A percentile compares a stretch with the other conserved stretches of the same genome.
These are phyloP conservation scores for Aspiorhynchus laticeps DNA, from an alignment of 2,113 vertebrate species.

Conservation along the genomic window DNA sequence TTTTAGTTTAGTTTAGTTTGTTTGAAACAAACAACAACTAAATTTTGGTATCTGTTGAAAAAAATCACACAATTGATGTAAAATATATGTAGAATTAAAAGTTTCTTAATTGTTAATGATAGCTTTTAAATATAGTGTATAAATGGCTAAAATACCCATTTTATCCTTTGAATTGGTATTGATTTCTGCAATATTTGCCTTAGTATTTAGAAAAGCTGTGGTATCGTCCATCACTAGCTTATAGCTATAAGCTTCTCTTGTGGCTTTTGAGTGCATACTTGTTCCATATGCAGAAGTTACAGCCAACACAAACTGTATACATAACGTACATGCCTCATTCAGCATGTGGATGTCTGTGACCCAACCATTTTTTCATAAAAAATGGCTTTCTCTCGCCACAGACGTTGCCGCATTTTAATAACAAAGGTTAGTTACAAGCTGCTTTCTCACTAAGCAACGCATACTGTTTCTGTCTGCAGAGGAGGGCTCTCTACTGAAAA, in stretches of 20 bases:
- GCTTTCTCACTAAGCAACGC: slow-evolving; percentile 44
- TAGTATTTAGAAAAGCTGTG: background rate
- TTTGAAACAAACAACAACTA: background rate
- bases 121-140: background rate
- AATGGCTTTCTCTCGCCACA: slow-evolving; percentile 5
- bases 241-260: background rate
- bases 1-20: no score
- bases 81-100: background rate
- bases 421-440: slow-evolving; percentile 32
- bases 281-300: background rate
- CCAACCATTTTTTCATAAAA: background rate
- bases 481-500: slow-evolving; percentile 43
- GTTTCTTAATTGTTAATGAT: background rate
- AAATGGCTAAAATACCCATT: background rate
- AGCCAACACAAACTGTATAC: slow-evolving; percentile 16
- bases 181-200: background rate
- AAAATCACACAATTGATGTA: background rate
- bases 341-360: background rate
- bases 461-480: slow-evolving; percentile 52
- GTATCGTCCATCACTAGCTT: background rate
- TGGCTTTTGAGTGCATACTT: slow-evolving; percentile 4
- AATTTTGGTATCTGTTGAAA: background rate
- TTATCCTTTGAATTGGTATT: background rate
- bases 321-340: background rate
- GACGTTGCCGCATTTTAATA: slow-evolving; percentile 1